Evolutionary conservation across 1,140 invertebrate genomes (phyloP).

Genomic region (Meloidogyne hapla): DNA sequence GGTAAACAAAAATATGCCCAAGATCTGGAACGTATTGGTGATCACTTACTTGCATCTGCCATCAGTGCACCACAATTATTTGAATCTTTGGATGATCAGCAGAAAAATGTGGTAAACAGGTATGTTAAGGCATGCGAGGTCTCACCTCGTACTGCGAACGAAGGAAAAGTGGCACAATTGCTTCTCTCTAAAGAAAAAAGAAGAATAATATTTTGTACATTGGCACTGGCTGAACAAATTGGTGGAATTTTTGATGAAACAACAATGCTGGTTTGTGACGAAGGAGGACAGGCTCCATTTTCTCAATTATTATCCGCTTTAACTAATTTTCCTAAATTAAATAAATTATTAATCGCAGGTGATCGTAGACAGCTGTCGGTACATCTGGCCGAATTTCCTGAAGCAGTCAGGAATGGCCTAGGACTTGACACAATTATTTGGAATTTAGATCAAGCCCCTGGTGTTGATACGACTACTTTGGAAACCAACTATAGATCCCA

Average conservation of each 20-base stretch:
- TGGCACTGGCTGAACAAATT: conserved; percentile 6
- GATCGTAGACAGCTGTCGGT: background rate
- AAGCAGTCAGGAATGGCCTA: background rate
- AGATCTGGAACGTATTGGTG: background rate
- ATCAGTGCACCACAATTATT: background rate
- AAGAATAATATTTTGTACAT: background rate
- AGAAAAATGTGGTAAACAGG: background rate
- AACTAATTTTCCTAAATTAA: background rate
- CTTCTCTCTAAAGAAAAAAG: background rate
- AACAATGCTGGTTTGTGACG: background rate
- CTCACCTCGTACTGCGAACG: background rate
- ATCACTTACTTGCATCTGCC: background rate
- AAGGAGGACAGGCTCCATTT: background rate
- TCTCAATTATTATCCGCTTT: background rate
- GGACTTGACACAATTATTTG: background rate
- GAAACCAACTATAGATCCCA: background rate
- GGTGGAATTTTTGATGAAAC: background rate
- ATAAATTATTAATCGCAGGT: background rate
- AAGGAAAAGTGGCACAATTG: background rate
- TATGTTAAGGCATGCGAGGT: background rate
- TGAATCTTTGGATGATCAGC: background rate
- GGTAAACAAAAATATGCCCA: background rate
- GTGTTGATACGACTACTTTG: background rate
- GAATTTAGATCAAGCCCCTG: background rate
- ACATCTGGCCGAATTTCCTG: background rate